Evolutionary conservation across 2,797 vertebrate genomes (phyloP).

Genomic region (Numenius phaeopus): DNA sequence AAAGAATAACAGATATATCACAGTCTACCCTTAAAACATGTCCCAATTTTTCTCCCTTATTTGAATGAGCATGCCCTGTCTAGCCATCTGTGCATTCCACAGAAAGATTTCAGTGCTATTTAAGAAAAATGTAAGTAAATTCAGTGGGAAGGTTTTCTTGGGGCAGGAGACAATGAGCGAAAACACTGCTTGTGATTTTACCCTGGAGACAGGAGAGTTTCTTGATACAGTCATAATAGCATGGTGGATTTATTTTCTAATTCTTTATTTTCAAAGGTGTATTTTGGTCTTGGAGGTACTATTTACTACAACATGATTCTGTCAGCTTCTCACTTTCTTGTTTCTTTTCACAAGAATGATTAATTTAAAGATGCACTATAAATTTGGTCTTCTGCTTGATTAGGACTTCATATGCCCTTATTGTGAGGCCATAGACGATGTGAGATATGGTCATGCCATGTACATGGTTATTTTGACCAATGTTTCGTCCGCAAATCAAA

Average conservation of each 20-base stretch:
- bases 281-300: neutral
- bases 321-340: neutral
- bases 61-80: neutral
- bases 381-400: neutral
- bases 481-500: neutral
- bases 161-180: neutral
- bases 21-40: neutral
- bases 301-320: neutral
- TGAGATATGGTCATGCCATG: accelerated
- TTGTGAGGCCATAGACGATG: neutral
- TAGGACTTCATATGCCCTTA: neutral
- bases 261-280: neutral
- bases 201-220: neutral
- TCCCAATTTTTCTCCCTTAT: neutral
- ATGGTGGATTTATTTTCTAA: neutral
- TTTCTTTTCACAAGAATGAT: neutral
- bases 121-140: neutral
- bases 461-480: neutral
- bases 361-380: neutral
- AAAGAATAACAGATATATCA: neutral
- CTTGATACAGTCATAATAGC: neutral
- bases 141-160: neutral
- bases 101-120: neutral
- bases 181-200: neutral
- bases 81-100: neutral